Conservation (phyloP, 2,888 invertebrate species). For the Meta bourneti region DNA sequence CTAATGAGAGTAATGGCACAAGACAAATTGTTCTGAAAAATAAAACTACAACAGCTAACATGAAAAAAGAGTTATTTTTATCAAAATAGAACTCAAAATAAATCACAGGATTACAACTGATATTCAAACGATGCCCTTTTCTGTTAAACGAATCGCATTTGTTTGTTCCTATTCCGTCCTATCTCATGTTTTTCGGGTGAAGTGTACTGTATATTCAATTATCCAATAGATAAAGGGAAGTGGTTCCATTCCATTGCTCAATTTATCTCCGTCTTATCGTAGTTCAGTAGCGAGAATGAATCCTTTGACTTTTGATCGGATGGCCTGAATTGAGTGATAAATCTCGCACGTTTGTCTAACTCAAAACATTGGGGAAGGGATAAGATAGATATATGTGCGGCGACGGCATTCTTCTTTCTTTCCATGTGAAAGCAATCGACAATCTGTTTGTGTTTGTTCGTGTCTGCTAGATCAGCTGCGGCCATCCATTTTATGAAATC, state of each 20-base stretch:
- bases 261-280: background rate
- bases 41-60: too few species aligned
- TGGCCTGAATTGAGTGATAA: constrained; percentile 23
- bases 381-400: constrained; percentile 1
- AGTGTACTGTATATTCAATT: background rate
- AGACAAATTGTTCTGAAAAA: too few species aligned
- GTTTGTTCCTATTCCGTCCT: background rate
- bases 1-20: too few species aligned
- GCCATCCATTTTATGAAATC: background rate
- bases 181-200: background rate
- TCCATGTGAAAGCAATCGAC: background rate
- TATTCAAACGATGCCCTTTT: too few species aligned
- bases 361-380: background rate
- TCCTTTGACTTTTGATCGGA: constrained; percentile 34
- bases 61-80: too few species aligned
- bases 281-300: constrained; percentile 28
- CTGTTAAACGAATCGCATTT: too few species aligned
- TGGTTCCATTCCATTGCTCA: background rate
- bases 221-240: background rate
- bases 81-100: too few species aligned
- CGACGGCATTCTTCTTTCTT: background rate
- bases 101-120: too few species aligned
- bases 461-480: background rate
- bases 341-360: constrained; percentile 2
- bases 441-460: background rate